These are phyloP conservation scores for Tyria jacobaeae DNA, from an alignment of 2,888 invertebrate genomes.

Conservation along the genomic window DNA sequence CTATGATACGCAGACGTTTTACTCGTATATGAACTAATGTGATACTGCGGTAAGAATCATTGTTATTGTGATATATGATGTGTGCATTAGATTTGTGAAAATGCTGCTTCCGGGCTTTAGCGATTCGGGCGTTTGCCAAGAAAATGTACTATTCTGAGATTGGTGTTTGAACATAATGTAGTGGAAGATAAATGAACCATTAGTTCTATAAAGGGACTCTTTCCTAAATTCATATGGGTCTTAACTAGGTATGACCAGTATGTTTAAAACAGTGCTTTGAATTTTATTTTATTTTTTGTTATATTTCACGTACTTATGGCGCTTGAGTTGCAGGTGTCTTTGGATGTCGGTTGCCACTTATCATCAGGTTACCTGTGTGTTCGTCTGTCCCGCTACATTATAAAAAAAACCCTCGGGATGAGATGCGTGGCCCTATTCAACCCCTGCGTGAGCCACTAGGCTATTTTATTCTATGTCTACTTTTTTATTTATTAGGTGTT, in stretches of 20 bases:
- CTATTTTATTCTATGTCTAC: too few relatives aligned
- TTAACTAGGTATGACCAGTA: too few relatives aligned
- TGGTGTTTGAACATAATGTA: constrained; percentile 1
- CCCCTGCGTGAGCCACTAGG: too few relatives aligned
- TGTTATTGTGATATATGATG: constrained; percentile 3
- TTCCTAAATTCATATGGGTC: not conserved
- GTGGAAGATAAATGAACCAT: constrained; percentile 6
- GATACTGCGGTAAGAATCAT: constrained; percentile 5
- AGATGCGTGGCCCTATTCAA: too few relatives aligned
- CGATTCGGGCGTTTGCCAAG: constrained; percentile 4
- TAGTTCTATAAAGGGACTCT: not conserved
- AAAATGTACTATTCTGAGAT: constrained; percentile 8
- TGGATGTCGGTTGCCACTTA: too few relatives aligned
- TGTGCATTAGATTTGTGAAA: too few relatives aligned
- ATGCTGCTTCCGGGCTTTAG: not conserved
- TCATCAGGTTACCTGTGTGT: too few relatives aligned
- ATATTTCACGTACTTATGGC: too few relatives aligned
- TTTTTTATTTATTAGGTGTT: too few relatives aligned
- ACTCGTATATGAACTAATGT: constrained; percentile 29
- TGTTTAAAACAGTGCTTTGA: not conserved
- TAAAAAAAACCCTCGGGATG: too few relatives aligned
- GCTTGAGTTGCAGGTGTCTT: too few relatives aligned
- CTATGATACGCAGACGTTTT: constrained; percentile 43
- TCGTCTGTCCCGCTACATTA: too few relatives aligned
- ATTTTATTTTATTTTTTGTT: not conserved